These are phyloP conservation scores for Scaptomyza pallida DNA, from an alignment of 1,140 invertebrate species.

Conservation along the genomic window DNA sequence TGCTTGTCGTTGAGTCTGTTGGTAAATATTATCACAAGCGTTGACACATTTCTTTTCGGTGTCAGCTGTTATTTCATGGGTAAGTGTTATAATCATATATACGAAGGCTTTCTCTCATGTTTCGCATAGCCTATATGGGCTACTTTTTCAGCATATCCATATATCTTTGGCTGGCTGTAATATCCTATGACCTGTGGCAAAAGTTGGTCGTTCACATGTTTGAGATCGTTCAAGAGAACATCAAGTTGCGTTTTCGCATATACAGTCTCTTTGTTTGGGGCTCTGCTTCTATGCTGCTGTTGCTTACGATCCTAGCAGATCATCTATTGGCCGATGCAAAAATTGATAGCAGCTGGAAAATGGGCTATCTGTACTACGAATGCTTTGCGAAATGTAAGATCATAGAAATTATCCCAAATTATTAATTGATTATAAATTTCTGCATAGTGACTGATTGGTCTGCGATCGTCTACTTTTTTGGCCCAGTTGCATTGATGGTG, in stretches of 20 bases:
- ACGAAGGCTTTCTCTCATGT: too few relatives aligned
- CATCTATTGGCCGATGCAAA: not conserved
- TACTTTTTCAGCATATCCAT: not conserved
- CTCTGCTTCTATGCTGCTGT: not conserved
- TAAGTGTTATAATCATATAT: not conserved
- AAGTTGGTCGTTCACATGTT: not conserved
- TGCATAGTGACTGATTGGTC: not conserved
- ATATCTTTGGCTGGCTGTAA: not conserved
- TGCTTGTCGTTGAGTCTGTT: not conserved
- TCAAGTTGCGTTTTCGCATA: not conserved
- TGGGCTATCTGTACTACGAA: not conserved
- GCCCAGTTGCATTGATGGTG: not conserved
- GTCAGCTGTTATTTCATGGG: not conserved
- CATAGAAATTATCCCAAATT: not conserved
- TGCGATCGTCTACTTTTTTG: not conserved
- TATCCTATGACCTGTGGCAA: not conserved
- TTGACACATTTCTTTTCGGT: not conserved
- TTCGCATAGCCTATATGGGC: not conserved
- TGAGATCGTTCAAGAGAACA: not conserved
- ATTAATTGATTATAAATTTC: not conserved
- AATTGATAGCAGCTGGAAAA: not conserved
- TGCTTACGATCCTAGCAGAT: not conserved
- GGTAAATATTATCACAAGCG: not conserved
- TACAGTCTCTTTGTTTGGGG: conserved; percentile 13
- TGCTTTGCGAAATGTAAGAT: conserved; percentile 6